A percentile compares a stretch with the other conserved stretches of the same genome.
These are phyloP conservation scores for Siniperca undulata DNA, from an alignment of 2,797 vertebrate species.

Conservation along the genomic window DNA sequence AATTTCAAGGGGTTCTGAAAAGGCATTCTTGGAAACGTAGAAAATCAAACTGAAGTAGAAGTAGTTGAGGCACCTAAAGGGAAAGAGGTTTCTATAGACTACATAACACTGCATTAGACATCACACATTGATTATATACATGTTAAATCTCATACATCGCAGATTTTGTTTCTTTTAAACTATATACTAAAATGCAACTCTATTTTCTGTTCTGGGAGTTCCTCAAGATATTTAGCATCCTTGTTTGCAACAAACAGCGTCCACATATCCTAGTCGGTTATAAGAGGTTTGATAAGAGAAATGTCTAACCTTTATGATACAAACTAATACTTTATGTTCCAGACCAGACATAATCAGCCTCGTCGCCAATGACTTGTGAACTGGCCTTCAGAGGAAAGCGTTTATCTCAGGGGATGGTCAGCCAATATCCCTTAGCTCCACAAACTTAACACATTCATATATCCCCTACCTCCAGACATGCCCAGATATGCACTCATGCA, in stretches of 20 bases:
- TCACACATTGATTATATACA: background rate
- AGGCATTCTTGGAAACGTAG: background rate
- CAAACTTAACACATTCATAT: conserved; percentile 7
- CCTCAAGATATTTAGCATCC: background rate
- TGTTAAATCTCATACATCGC: background rate
- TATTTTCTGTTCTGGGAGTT: background rate
- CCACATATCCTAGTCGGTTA: background rate
- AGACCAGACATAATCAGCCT: conserved; percentile 47
- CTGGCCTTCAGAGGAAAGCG: conserved; percentile 52
- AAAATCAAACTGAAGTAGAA: background rate
- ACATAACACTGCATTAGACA: background rate
- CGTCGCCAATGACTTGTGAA: conserved; percentile 63
- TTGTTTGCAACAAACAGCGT: background rate
- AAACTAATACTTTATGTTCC: conserved; percentile 21
- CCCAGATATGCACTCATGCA: conserved; percentile 27
- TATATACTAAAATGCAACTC: background rate
- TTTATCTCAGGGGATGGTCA: conserved; percentile 63
- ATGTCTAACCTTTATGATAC: background rate
- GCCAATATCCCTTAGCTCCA: conserved; percentile 60
- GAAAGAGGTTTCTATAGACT: background rate
- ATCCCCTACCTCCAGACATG: conserved; percentile 26
- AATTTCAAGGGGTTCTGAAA: background rate
- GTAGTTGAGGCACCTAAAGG: background rate
- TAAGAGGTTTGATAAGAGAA: background rate
- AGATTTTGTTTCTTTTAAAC: background rate